Base-by-base conservation (phyloP, 2,888 invertebrate species). In the Heliconius hortense region DNA sequence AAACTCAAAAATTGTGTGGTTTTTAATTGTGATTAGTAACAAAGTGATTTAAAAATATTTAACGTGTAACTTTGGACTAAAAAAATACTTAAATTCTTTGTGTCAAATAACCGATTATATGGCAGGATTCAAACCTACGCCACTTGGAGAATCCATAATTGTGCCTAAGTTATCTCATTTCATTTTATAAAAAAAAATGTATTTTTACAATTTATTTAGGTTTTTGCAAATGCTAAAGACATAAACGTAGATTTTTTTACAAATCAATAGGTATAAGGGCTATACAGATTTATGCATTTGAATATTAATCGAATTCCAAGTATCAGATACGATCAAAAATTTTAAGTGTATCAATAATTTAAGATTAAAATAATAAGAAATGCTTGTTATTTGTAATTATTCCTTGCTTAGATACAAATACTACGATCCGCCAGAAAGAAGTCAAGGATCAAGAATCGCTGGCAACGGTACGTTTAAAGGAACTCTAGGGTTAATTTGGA, bases 401-500 rank as follows among this genome's bases (percentile, higher is more conserved):
- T 28, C 11, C 15, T n/a, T 59, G 84, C 83, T 64, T 82, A 96
- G 96, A 79, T 96, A 95, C 82, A 89, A 93, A 75, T 97, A 97
- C 83, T 95, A 96, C 81, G 96, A 97, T 83, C 96, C 97, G 5
- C 96, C 96, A 0, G 96, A 96, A 77, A 92, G 96, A 71, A 96
- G 95, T 60, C 96, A 97, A 85, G 97, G 96, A 0, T 95, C 96
- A 0, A 92, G 94, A 82, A 91, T 95, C 76, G 94, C 95, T 8
- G 94, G 92, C 11, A 96, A 96, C 82, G 96, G 96, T 0, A 95
- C 95, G 3, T 96, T 96, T 83, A 96, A 95, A 82, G 97, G 97
- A 5, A 96, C 96, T 21, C 94, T 97, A 15, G 96, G 96, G 0
- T 90, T 96, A 79, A 94, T 97, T 72, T 96, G 96, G 93, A 95